phyloP scores from a whole-genome alignment of 2,113 vertebrate species.

The Actenoides lindsayi region DNA sequence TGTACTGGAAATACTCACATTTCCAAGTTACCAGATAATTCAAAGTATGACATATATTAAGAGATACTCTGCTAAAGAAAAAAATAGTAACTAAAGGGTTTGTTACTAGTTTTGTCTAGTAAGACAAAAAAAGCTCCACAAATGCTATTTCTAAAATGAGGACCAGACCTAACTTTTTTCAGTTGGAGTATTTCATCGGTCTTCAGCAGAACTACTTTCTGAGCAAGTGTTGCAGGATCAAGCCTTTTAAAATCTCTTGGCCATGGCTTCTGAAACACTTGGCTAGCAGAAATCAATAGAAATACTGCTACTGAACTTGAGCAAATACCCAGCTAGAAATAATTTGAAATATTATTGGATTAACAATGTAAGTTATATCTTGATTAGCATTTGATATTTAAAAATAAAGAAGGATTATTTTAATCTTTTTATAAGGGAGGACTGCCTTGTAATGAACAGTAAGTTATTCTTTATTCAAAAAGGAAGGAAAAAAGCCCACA shows the following conservation, averaged over 20 bases:
- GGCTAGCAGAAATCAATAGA: neutral
- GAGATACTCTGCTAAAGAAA: neutral
- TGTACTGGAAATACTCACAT: neutral
- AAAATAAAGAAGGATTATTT: rapidly evolving
- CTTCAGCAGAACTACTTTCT: neutral
- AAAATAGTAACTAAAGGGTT: neutral
- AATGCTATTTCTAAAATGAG: neutral
- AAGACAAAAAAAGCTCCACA: neutral
- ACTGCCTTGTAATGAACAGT: neutral
- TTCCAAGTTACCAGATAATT: neutral
- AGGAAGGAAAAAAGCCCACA: neutral
- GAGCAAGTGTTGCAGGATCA: neutral
- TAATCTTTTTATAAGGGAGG: neutral
- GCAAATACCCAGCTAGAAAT: neutral
- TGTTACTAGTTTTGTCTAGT: neutral
- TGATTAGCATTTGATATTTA: neutral
- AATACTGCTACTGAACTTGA: neutral
- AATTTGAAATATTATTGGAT: neutral
- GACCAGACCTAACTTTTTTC: neutral
- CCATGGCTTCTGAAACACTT: neutral
- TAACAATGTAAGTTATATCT: neutral
- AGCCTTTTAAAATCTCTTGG: neutral
- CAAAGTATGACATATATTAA: neutral
- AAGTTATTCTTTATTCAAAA: neutral
- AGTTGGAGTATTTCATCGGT: neutral